These are phyloP conservation scores for Cephus cinctus DNA, from an alignment of 1,140 invertebrate genomes.

Conservation along the genomic window DNA sequence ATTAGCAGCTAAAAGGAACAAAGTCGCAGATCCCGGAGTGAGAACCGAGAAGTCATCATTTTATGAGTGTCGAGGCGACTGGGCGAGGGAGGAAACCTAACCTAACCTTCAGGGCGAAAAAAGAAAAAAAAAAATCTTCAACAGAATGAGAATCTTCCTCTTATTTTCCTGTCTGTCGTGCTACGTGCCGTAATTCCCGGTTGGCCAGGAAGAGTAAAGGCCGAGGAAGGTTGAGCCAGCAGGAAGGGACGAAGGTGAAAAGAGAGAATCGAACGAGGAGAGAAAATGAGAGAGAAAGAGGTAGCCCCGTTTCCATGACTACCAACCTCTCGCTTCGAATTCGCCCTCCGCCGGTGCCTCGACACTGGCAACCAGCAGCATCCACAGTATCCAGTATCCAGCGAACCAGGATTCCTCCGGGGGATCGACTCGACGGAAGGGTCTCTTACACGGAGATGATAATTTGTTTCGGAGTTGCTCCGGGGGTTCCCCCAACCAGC, in stretches of 20 bases:
- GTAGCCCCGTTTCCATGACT: constrained; percentile 1
- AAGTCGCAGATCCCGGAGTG: too few relatives aligned
- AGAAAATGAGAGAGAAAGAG: too few relatives aligned
- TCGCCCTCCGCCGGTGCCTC: not conserved
- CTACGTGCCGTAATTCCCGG: not conserved
- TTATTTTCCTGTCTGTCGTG: not conserved
- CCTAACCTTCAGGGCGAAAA: too few relatives aligned
- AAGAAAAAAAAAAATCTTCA: too few relatives aligned
- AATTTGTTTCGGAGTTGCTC: constrained; percentile 7
- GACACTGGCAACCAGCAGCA: not conserved
- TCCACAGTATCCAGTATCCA: not conserved
- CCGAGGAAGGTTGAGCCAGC: not conserved
- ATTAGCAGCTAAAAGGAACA: too few relatives aligned
- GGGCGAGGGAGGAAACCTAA: too few relatives aligned
- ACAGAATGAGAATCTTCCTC: too few relatives aligned
- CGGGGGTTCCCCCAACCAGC: too few relatives aligned
- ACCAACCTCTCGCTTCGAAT: not conserved
- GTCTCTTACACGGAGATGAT: constrained; percentile 6
- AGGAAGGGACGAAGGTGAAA: constrained; percentile 1
- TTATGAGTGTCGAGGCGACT: too few relatives aligned
- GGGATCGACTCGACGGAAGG: constrained; percentile 6
- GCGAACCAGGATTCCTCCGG: not conserved
- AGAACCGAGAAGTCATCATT: too few relatives aligned
- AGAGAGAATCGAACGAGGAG: constrained; percentile 7
- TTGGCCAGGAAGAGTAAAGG: not conserved